These are phyloP conservation scores for Saccostrea glomerata DNA, from an alignment of 1,140 invertebrate species.

Conservation along the genomic window DNA sequence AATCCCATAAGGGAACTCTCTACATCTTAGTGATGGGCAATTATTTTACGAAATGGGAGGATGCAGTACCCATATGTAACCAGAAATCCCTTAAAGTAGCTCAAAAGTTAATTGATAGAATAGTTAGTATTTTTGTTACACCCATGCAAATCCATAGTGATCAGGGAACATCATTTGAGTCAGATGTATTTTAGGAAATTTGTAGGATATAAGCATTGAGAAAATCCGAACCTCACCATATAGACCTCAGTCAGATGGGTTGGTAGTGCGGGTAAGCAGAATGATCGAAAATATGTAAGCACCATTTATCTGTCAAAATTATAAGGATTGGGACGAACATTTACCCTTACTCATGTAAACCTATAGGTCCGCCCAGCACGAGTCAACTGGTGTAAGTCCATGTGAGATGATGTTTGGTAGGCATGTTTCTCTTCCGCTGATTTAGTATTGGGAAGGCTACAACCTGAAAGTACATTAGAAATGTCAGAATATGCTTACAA, in stretches of 20 bases:
- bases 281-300: conserved; percentile 49
- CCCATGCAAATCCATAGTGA: conserved; percentile 74
- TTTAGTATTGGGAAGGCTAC: conserved; percentile 43
- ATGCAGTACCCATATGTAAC: conserved; percentile 60
- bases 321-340: conserved; percentile 58
- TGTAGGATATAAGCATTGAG: conserved; percentile 51
- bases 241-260: conserved; percentile 55
- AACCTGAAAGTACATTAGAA: conserved; percentile 33
- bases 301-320: conserved; percentile 51
- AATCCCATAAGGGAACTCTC: conserved; percentile 55
- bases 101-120: conserved; percentile 68
- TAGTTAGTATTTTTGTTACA: conserved; percentile 72
- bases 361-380: conserved; percentile 55
- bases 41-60: conserved; percentile 65
- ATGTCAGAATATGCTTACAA: conserved; percentile 41
- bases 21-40: conserved; percentile 67
- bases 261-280: conserved; percentile 56
- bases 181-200: conserved; percentile 53
- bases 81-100: conserved; percentile 69
- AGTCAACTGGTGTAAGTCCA: conserved; percentile 38
- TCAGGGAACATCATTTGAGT: conserved; percentile 66
- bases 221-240: conserved; percentile 50
- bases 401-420: conserved; percentile 48
- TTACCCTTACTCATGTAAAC: conserved; percentile 51
- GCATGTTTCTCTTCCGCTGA: conserved; percentile 46